Base-by-base conservation (phyloP, 2,888 invertebrate species). In the Baccha elongata region DNA sequence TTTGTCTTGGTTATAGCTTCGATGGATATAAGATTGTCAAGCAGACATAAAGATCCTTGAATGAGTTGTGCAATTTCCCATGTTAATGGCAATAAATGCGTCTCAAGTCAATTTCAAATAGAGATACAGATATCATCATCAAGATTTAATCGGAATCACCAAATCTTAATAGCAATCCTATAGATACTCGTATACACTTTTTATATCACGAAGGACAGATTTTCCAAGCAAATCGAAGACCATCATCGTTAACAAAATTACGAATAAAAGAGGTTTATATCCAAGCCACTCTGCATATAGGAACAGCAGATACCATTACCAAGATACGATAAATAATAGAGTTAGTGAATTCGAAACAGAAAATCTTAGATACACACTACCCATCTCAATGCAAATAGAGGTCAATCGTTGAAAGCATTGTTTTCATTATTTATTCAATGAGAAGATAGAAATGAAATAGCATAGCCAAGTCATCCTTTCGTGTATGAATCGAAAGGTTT, bases 131-230 rank as follows among this genome's bases (percentile, higher is more conserved):
- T 76, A 67, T 71, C 69, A 76, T 67, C 76, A 68, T 68, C 44
- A 73, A 64, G 83, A 79, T 79, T 84, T 84, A 84, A 78, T 79
- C 72, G 78, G 73, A 78, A 84, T 84, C 78, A 84, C 78, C 73
- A 78, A 79, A 79, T 84, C 83, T 84, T 78, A 84, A 84, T 84
- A 62, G 84, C 72, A 80, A 84, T 84, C 74, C 84, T 71, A 84
- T 84, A 72, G 5, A 32, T 26, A 26, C 26, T 26, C 26, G 29
- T 5, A 48, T n/a, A n/a, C 50, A 13, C 8, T 53, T 53, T 35
- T 53, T 64, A 55, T 60, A 42, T 50, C 37, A 69, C 52, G 60
- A 60, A 67, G 53, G 8, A 53, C n/a, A 4, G 67, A 71, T 46
- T 52, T 55, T 80, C 67, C 60, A 75, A 52, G 60, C 60, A 65